Percentiles rank a stretch among this genome's conserved stretches.
phyloP scores from a whole-genome alignment of 2,797 vertebrate genomes.

The Xenentodon cancila region DNA sequence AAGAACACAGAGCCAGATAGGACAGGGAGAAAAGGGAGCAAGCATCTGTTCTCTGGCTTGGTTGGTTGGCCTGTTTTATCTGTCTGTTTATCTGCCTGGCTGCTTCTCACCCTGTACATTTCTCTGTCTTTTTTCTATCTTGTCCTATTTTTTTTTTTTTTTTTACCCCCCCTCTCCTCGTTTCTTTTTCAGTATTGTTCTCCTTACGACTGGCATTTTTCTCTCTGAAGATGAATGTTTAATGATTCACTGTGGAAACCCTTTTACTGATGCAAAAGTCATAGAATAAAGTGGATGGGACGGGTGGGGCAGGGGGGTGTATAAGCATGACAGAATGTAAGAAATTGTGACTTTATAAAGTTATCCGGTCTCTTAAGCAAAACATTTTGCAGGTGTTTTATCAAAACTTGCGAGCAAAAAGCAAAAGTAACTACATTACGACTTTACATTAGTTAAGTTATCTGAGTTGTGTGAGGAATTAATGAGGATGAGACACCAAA shows the following conservation, averaged over 20 bases:
- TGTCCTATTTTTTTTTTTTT: slow-evolving; percentile 61
- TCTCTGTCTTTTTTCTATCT: slow-evolving; percentile 48
- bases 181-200: slow-evolving; percentile 57
- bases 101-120: slow-evolving; percentile 36
- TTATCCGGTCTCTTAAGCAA: slow-evolving; percentile 23
- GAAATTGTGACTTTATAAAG: slow-evolving; percentile 35
- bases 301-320: neutral
- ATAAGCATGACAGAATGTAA: slow-evolving; percentile 43
- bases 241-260: slow-evolving; percentile 64
- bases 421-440: slow-evolving; percentile 1
- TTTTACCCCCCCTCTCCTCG: neutral
- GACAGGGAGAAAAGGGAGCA: slow-evolving; percentile 51
- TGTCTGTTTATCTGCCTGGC: slow-evolving; percentile 45
- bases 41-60: slow-evolving; percentile 43
- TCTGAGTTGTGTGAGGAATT: neutral
- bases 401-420: slow-evolving; percentile 19
- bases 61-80: slow-evolving; percentile 48
- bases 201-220: slow-evolving; percentile 34
- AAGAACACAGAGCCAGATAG: slow-evolving; percentile 60
- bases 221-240: slow-evolving; percentile 70
- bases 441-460: neutral
- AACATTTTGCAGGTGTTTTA: slow-evolving; percentile 15
- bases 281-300: slow-evolving; percentile 5
- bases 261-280: slow-evolving; percentile 46
- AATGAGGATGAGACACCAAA: neutral